These are phyloP conservation scores for Forbesichthys agassizii DNA, from an alignment of 2,113 vertebrate species.

Conservation along the genomic window DNA sequence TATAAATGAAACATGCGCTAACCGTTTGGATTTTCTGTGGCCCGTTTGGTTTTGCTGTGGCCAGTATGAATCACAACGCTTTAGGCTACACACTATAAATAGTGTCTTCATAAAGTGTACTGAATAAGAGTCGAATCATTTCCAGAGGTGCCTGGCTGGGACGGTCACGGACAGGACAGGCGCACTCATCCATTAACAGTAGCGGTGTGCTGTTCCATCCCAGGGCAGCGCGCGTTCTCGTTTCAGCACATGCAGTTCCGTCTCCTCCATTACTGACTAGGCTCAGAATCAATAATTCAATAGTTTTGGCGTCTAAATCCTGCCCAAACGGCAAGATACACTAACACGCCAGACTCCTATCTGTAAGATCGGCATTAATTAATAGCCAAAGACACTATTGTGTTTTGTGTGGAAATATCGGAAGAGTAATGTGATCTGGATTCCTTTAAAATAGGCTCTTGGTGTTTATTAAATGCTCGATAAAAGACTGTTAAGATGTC, in stretches of 20 bases:
- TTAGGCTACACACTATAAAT: neutral
- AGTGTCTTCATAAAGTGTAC: neutral
- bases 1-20: too few species aligned
- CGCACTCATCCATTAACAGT: slow-evolving; percentile 23
- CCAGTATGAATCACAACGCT: too few species aligned
- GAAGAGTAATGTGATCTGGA: slow-evolving; percentile 64
- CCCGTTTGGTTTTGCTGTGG: too few species aligned
- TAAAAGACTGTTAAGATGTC: slow-evolving; percentile 70
- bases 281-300: slow-evolving; percentile 78
- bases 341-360: slow-evolving; percentile 63
- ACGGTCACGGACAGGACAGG: slow-evolving; percentile 38
- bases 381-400: slow-evolving; percentile 71
- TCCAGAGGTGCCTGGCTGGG: neutral
- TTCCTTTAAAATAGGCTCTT: slow-evolving; percentile 64
- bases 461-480: slow-evolving; percentile 74
- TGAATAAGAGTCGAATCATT: neutral
- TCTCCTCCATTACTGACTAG: slow-evolving; percentile 74
- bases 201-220: slow-evolving; percentile 19
- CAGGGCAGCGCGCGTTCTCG: slow-evolving; percentile 50
- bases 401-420: slow-evolving; percentile 73
- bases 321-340: slow-evolving; percentile 64
- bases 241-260: slow-evolving; percentile 67
- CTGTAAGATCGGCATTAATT: slow-evolving; percentile 75
- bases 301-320: slow-evolving; percentile 78
- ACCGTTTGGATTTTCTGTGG: too few species aligned